Conservation (phyloP, 2,797 vertebrate genomes). For the Anisognathus igniventris region DNA sequence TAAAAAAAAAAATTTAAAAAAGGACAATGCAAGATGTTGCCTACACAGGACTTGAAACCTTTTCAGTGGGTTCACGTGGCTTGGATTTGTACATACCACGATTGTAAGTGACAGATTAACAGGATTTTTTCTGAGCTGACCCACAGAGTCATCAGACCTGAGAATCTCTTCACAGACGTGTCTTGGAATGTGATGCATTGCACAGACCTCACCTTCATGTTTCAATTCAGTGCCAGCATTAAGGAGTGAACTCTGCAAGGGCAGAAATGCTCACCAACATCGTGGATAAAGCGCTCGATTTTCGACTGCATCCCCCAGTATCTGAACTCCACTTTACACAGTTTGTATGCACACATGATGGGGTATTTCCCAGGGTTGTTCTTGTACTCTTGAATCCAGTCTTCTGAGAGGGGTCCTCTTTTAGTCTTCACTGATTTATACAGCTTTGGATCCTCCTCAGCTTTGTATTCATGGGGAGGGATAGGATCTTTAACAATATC, state of each 20-base stretch:
- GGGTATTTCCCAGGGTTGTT: constrained; percentile 80
- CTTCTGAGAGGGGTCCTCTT: constrained; percentile 88
- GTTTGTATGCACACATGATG: constrained; percentile 98
- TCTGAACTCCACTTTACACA: constrained; percentile 98
- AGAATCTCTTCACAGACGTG: not conserved
- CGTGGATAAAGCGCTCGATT: constrained; percentile 97
- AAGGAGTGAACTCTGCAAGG: not conserved
- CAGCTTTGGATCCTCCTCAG: constrained; percentile 91
- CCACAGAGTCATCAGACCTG: not conserved
- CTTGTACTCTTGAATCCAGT: constrained; percentile 92
- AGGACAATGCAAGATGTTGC: not conserved
- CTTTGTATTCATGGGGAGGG: constrained; percentile 90
- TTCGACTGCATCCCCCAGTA: constrained; percentile 99
- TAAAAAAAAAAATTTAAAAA: not conserved
- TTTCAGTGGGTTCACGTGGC: not conserved
- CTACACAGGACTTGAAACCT: not conserved
- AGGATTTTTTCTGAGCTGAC: not conserved
- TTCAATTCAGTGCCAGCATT: not conserved
- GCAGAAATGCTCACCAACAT: constrained; percentile 82
- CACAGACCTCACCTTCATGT: not conserved
- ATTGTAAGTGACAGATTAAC: not conserved
- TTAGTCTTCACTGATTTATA: constrained; percentile 90
- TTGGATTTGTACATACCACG: not conserved
- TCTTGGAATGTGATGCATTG: not conserved
- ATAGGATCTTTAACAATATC: constrained; percentile 97